Conservation (phyloP, 2,888 invertebrate genomes). For the Drosophila antonietae region DNA sequence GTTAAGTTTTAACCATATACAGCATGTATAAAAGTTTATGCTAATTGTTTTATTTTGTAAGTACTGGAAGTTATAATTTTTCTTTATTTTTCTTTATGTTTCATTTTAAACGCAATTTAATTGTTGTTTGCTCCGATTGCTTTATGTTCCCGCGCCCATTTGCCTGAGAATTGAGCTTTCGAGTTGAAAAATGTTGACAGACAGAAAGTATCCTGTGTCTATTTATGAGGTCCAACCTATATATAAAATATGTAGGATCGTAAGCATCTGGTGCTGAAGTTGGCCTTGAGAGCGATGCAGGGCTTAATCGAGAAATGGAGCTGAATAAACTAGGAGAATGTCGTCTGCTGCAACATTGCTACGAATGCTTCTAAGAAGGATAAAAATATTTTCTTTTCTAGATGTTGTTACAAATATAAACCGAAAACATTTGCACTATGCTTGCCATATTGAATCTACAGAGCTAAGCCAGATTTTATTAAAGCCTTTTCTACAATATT, state of each 20-base stretch:
- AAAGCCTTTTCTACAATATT: neutral
- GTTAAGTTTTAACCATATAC: conserved; percentile 64
- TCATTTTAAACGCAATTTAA: conserved; percentile 12
- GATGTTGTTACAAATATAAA: neutral
- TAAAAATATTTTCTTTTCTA: no score
- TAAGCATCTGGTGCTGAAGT: neutral
- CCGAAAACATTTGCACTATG: neutral
- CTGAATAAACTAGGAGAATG: neutral
- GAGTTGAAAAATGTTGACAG: conserved; percentile 8
- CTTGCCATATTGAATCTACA: neutral
- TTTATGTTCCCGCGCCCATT: conserved; percentile 23
- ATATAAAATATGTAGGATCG: neutral
- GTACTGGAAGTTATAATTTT: conserved; percentile 48
- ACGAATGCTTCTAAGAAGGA: neutral
- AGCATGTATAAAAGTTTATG: conserved; percentile 62
- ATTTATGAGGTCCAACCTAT: neutral
- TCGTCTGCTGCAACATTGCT: neutral
- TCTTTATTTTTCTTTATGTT: neutral
- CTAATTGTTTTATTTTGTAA: conserved; percentile 36
- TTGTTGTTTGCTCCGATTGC: conserved; percentile 20
- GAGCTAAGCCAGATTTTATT: neutral
- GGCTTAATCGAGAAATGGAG: no score
- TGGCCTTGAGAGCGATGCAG: neutral
- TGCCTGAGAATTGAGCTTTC: conserved; percentile 18
- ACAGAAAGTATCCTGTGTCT: neutral